These are phyloP conservation scores for Dorcus hopei DNA, from an alignment of 2,888 invertebrate species.

Conservation along the genomic window DNA sequence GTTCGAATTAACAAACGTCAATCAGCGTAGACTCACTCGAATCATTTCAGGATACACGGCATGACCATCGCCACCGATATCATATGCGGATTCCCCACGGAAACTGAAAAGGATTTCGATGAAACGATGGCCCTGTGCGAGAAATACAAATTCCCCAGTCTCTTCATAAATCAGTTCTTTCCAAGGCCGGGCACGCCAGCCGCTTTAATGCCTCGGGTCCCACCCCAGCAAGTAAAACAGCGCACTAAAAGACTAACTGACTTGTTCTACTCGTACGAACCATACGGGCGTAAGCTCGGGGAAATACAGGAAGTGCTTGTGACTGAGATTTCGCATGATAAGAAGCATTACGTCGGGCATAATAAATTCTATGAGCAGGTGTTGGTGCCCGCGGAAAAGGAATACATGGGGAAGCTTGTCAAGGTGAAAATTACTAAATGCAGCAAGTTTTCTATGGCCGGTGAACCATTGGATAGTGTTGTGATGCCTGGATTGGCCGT, in stretches of 20 bases:
- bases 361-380: conserved; percentile 95
- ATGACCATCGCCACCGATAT: conserved; percentile 96
- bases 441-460: conserved; percentile 77
- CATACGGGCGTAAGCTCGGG: conserved; percentile 71
- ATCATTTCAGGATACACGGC: conserved; percentile 68
- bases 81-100: conserved; percentile 98
- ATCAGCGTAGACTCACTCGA: neutral
- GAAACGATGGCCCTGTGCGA: conserved; percentile 80
- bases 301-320: conserved; percentile 76
- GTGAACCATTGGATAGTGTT: conserved; percentile 59
- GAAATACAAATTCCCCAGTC: conserved; percentile 84
- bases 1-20: conserved; percentile 44
- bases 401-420: conserved; percentile 79
- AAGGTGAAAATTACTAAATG: conserved; percentile 69
- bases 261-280: conserved; percentile 84
- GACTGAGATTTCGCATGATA: conserved; percentile 91
- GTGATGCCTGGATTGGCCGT: conserved; percentile 52
- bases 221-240: conserved; percentile 82
- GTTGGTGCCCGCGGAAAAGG: conserved; percentile 72
- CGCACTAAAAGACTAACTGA: conserved; percentile 86
- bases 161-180: conserved; percentile 98
- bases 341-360: conserved; percentile 87
- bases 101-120: conserved; percentile 85
- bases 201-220: conserved; percentile 80
- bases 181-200: conserved; percentile 96